A percentile compares a stretch with the other conserved stretches of the same genome.
Conservation (phyloP, 2,888 invertebrate genomes). For the Acrobasis repandana region DNA sequence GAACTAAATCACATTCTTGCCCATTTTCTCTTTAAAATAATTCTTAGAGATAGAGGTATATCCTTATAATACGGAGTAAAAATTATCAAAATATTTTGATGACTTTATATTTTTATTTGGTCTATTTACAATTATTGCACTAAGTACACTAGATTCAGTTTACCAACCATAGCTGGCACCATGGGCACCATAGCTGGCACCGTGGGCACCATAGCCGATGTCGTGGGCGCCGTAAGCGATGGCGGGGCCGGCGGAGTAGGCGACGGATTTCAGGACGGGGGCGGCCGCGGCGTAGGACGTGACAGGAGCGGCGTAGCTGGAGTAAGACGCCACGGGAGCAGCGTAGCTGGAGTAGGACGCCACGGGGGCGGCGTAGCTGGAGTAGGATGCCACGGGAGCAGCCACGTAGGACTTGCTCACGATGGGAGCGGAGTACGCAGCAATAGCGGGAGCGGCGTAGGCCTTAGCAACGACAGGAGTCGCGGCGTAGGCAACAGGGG, state of each 20-base stretch:
- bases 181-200: conserved; percentile 85
- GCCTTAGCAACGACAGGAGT: conserved; percentile 62
- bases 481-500: conserved; percentile 57
- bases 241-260: conserved; percentile 83
- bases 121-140: conserved; percentile 52
- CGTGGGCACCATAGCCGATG: conserved; percentile 85
- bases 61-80: background rate
- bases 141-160: conserved; percentile 53
- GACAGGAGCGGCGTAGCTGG: conserved; percentile 50
- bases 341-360: conserved; percentile 61
- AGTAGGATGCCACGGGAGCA: conserved; percentile 35
- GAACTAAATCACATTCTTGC: no score
- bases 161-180: conserved; percentile 86
- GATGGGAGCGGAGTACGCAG: conserved; percentile 42
- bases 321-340: conserved; percentile 44
- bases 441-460: conserved; percentile 57
- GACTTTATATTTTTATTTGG: conserved; percentile 29
- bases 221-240: conserved; percentile 85
- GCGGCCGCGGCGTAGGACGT: conserved; percentile 29
- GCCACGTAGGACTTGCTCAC: conserved; percentile 41
- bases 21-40: no score
- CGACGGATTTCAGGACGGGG: conserved; percentile 44
- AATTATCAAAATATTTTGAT: background rate
- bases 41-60: no score
- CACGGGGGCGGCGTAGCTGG: conserved; percentile 58